Percentiles rank a stretch among this genome's conserved stretches.
Evolutionary conservation across 2,888 invertebrate genomes (phyloP).

Genomic region (Liopterus haemorrhoidalis): DNA sequence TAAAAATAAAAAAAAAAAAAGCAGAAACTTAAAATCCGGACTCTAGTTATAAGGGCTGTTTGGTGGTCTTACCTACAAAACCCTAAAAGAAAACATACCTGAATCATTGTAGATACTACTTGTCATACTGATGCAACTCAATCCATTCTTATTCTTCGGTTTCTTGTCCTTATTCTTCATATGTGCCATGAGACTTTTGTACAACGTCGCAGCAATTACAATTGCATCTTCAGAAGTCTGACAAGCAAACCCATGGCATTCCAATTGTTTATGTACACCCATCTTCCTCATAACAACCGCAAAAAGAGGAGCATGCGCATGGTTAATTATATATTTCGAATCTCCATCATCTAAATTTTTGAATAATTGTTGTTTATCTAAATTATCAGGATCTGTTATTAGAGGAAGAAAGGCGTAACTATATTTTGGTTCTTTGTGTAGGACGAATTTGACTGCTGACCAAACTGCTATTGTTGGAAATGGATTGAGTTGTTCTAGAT

Average conservation of each 20-base stretch:
- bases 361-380: constrained; percentile 67
- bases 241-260: constrained; percentile 89
- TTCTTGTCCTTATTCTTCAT: constrained; percentile 61
- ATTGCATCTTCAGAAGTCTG: constrained; percentile 86
- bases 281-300: constrained; percentile 83
- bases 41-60: no score
- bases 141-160: constrained; percentile 64
- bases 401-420: constrained; percentile 76
- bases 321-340: constrained; percentile 52
- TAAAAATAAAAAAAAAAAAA: no score
- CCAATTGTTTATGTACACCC: constrained; percentile 70
- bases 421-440: constrained; percentile 54
- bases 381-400: constrained; percentile 73
- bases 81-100: constrained; percentile 14
- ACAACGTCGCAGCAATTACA: constrained; percentile 84
- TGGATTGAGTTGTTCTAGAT: constrained; percentile 65
- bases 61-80: no score
- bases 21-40: no score
- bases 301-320: constrained; percentile 74
- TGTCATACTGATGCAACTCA: constrained; percentile 70
- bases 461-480: constrained; percentile 89
- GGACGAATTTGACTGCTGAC: constrained; percentile 83
- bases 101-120: constrained; percentile 51
- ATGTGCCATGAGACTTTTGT: constrained; percentile 79
- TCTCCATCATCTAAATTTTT: constrained; percentile 51